phyloP scores from a whole-genome alignment of 92 coral and sea anemone genomes.

The Siderastrea siderea region DNA sequence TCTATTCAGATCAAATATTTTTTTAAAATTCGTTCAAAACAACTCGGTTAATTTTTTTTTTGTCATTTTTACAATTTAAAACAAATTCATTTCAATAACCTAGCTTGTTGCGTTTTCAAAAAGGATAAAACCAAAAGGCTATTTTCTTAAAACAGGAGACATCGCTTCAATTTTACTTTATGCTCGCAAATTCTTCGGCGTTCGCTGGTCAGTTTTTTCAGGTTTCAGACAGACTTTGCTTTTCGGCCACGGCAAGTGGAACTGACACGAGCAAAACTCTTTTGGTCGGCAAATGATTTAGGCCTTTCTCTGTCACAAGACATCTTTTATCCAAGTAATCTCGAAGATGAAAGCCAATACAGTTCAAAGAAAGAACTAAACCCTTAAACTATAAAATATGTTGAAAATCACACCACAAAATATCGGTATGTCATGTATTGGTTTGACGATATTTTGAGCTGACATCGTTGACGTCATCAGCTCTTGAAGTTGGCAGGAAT shows the following conservation, averaged over 20 bases:
- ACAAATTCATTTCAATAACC: background rate
- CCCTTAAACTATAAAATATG: background rate
- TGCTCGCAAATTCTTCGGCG: too few species aligned
- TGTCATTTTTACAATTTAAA: background rate
- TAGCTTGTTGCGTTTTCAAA: background rate
- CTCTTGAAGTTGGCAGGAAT: background rate
- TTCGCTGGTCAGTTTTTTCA: too few species aligned
- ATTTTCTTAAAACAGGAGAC: too few species aligned
- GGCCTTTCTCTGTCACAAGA: background rate
- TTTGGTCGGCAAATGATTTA: background rate
- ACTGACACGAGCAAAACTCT: background rate
- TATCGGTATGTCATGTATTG: background rate
- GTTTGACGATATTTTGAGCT: background rate
- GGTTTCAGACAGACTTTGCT: too few species aligned
- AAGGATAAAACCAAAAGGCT: too few species aligned
- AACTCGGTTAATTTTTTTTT: background rate
- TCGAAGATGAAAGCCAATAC: background rate
- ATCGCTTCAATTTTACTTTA: too few species aligned
- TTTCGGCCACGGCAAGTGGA: too few species aligned
- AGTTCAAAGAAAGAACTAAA: conserved; percentile 8
- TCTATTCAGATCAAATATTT: background rate
- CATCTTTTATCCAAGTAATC: background rate
- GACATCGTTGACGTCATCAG: background rate
- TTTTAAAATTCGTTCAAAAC: background rate
- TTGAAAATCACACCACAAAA: background rate